Percentiles rank a stretch among this genome's conserved stretches.
Conservation (phyloP, 2,797 vertebrate species). For the Macropus fuliginosus region DNA sequence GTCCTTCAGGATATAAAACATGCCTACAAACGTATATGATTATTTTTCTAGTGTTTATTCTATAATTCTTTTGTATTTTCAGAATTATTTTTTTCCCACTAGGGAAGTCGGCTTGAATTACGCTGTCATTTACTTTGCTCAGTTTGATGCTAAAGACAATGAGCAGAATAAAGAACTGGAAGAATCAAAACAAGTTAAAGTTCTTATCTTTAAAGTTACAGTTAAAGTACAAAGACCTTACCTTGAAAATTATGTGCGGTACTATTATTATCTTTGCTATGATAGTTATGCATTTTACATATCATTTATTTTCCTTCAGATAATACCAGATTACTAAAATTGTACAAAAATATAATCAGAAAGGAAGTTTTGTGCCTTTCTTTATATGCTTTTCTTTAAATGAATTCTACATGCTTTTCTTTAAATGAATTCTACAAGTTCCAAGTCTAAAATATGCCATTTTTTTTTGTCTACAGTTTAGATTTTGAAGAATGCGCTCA, state of each 20-base stretch:
- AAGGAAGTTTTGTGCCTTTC: neutral
- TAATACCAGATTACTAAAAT: neutral
- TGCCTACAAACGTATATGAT: neutral
- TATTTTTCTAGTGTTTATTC: neutral
- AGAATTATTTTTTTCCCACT: neutral
- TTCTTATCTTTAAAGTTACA: neutral
- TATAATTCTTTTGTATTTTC: neutral
- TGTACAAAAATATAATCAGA: conserved; percentile 21
- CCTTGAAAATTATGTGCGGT: neutral
- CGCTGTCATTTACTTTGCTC: neutral
- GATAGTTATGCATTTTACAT: neutral
- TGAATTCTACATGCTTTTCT: neutral
- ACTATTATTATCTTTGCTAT: neutral
- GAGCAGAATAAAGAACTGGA: neutral
- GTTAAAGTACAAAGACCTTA: neutral
- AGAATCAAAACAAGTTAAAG: neutral
- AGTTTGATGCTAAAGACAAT: neutral
- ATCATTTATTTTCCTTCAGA: conserved; percentile 35
- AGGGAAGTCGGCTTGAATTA: neutral
- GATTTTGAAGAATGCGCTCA: conserved; percentile 99
- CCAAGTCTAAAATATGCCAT: conserved; percentile 47
- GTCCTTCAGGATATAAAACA: neutral
- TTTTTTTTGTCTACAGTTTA: conserved; percentile 89
- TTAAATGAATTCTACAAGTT: conserved; percentile 6
- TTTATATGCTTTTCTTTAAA: neutral